These are phyloP conservation scores for Gephyroberyx darwinii DNA, from an alignment of 2,797 vertebrate genomes.

Conservation along the genomic window DNA sequence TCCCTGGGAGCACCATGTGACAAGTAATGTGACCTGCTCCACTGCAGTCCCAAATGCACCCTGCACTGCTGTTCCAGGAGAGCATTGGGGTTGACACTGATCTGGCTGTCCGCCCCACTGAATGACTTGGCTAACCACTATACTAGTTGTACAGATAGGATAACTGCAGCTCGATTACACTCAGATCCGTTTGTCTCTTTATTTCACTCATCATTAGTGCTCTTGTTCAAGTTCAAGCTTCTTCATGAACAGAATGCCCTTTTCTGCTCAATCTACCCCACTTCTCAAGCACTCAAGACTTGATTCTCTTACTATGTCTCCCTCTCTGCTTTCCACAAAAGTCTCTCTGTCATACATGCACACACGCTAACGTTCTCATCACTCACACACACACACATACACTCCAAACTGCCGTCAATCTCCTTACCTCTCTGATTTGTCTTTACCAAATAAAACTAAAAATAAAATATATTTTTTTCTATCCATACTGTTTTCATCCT, in stretches of 20 bases:
- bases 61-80: conserved; percentile 47
- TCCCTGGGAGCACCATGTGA: conserved; percentile 65
- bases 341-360: background rate
- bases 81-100: conserved; percentile 31
- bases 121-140: conserved; percentile 31
- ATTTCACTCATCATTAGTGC: conserved; percentile 18
- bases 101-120: conserved; percentile 57
- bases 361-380: background rate
- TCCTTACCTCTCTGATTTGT: background rate
- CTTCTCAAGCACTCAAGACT: conserved; percentile 20
- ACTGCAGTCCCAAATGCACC: conserved; percentile 59
- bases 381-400: background rate
- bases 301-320: conserved; percentile 17
- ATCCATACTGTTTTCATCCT: background rate
- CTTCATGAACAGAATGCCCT: conserved; percentile 19
- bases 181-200: conserved; percentile 34
- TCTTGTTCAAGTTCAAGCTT: conserved; percentile 15
- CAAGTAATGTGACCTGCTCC: conserved; percentile 60
- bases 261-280: conserved; percentile 26
- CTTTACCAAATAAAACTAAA: background rate
- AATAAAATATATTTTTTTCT: too few relatives aligned
- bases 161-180: conserved; percentile 47
- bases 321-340: background rate
- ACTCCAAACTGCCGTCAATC: background rate
- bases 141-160: conserved; percentile 40